Conservation (phyloP, 2,113 vertebrate species). For the Holacanthus passer region DNA sequence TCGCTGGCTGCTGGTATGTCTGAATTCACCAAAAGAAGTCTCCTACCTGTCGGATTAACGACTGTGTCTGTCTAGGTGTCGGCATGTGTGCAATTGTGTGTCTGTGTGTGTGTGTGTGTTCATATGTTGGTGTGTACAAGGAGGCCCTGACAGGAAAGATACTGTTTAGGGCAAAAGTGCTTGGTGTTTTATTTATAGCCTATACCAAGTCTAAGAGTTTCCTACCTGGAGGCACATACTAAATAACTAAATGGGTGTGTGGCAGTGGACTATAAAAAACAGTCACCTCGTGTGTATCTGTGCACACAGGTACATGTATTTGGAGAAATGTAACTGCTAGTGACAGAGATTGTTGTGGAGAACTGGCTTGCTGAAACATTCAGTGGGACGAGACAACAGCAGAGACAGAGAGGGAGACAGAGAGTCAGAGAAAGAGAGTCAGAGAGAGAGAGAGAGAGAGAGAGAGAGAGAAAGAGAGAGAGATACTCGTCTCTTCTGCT, state of each 20-base stretch:
- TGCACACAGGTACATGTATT: conserved; percentile 5
- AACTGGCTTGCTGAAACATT: conserved; percentile 66
- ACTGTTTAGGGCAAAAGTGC: conserved; percentile 65
- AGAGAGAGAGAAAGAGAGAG: conserved; percentile 13
- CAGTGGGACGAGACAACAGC: conserved; percentile 52
- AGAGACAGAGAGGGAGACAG: conserved; percentile 33
- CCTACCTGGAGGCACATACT: conserved; percentile 63
- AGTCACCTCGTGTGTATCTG: conserved; percentile 36
- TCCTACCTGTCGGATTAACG: conserved; percentile 51
- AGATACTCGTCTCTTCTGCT: conserved; percentile 43
- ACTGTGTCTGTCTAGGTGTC: conserved; percentile 29
- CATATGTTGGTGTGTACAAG: conserved; percentile 45
- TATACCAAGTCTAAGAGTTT: conserved; percentile 58
- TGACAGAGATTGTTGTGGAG: conserved; percentile 63
- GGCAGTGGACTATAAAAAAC: conserved; percentile 29
- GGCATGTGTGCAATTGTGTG: conserved; percentile 21
- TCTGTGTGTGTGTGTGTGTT: conserved; percentile 29
- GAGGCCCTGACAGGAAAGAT: conserved; percentile 58
- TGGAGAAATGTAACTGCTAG: conserved; percentile 57
- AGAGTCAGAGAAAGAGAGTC: conserved; percentile 37
- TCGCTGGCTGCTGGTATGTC: conserved; percentile 49
- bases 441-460: conserved; percentile 23
- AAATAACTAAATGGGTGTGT: conserved; percentile 74
- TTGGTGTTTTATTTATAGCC: conserved; percentile 73
- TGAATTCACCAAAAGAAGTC: conserved; percentile 55